A percentile compares a stretch with the other conserved stretches of the same genome.
phyloP scores from a whole-genome alignment of 2,113 vertebrate genomes.

The Lepisosteus oculatus region DNA sequence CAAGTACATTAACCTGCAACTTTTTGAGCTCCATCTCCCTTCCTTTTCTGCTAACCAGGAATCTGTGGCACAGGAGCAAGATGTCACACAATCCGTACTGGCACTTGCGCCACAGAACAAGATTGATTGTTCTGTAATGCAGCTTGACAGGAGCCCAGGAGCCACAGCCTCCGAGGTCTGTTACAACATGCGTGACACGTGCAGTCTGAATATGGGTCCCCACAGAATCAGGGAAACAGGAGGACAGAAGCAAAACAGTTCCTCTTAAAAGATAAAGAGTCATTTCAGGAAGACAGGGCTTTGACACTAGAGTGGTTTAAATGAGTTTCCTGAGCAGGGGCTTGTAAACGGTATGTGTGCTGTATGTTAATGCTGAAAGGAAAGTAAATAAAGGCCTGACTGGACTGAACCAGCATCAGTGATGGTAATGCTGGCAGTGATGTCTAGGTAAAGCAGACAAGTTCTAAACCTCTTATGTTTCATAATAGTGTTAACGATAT shows the following conservation, averaged over 20 bases:
- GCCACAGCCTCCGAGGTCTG: conserved; percentile 80
- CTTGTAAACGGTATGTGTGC: too few relatives aligned
- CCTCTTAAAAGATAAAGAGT: conserved; percentile 57
- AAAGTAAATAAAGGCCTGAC: too few relatives aligned
- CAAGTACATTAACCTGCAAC: conserved; percentile 59
- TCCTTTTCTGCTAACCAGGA: conserved; percentile 30
- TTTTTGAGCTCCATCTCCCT: conserved; percentile 52
- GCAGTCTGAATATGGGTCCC: conserved; percentile 86
- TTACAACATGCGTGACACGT: conserved; percentile 59
- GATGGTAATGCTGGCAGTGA: conserved; percentile 8
- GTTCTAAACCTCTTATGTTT: conserved; percentile 55
- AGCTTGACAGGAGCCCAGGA: conserved; percentile 86
- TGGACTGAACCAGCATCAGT: too few relatives aligned
- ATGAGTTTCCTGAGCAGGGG: too few relatives aligned
- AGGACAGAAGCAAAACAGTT: conserved; percentile 53
- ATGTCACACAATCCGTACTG: too few relatives aligned
- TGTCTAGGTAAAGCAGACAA: conserved; percentile 57
- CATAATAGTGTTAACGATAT: conserved; percentile 63
- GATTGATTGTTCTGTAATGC: conserved; percentile 92
- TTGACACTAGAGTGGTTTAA: too few relatives aligned
- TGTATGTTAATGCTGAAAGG: too few relatives aligned
- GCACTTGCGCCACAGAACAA: conserved; percentile 58
- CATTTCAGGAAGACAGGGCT: too few relatives aligned
- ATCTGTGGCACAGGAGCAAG: too few relatives aligned
- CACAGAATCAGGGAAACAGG: conserved; percentile 81